Evolutionary conservation across 2,797 vertebrate genomes (phyloP).

Genomic region (Triplophysa yarkandensis): DNA sequence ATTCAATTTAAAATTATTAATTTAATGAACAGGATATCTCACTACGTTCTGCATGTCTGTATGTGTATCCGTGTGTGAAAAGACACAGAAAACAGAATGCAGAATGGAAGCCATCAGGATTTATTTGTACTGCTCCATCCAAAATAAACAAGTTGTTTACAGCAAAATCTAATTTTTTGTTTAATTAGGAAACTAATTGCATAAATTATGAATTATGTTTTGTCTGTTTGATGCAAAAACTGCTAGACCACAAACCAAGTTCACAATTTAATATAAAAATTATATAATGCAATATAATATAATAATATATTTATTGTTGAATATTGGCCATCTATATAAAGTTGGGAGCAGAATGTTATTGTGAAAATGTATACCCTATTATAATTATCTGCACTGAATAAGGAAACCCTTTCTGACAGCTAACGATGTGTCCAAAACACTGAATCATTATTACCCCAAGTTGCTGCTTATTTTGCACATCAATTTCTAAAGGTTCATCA

Average conservation of each 20-base stretch:
- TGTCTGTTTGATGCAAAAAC: neutral
- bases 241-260: neutral
- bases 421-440: no score
- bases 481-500: conserved; percentile 44
- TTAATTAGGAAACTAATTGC: conserved; percentile 25
- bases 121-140: conserved; percentile 16
- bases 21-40: conserved; percentile 25
- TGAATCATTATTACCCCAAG: conserved; percentile 46
- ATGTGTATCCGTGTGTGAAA: conserved; percentile 59
- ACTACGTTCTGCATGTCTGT: conserved; percentile 20
- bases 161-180: conserved; percentile 31
- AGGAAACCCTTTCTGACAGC: no score
- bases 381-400: no score
- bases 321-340: no score
- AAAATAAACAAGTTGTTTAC: conserved; percentile 39
- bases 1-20: conserved; percentile 29
- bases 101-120: conserved; percentile 33
- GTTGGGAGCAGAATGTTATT: no score
- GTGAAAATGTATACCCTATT: no score
- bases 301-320: neutral
- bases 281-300: neutral
- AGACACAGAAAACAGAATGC: conserved; percentile 14
- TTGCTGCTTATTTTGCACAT: conserved; percentile 17
- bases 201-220: neutral
- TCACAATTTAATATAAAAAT: no score